Base-by-base conservation (phyloP, 2,113 vertebrate genomes). In the Xiphorhynchus elegans region DNA sequence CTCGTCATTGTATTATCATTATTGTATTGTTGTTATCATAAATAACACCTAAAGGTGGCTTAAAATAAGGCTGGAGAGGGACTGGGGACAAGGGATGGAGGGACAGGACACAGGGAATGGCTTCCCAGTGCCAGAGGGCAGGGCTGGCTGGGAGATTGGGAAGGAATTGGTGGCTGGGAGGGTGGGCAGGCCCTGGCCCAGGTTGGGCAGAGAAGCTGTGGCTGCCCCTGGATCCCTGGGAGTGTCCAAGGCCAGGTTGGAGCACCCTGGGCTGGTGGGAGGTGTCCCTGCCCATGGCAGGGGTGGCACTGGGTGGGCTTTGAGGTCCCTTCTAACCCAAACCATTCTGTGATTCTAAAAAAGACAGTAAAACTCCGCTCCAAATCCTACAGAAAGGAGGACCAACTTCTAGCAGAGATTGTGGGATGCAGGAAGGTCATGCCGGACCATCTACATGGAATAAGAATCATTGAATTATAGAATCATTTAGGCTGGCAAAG, bases 371-470 rank as follows among this genome's bases (percentile, higher is more conserved):
- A 84, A 55, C 20, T 53, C 58, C 50, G 29, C 11, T 35, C 25
- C 31, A 14, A 20, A 33, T 31, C 44, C 46, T 64, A 6, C 28
- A 29, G 44, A 76, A 37, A 17, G 58, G 40, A 74, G 55, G 12
- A 77, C 15, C 46, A 49, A 24, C 49, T 67, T 55, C 67, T 59
- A 76, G 58, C 17, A 47, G 33, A 47, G 39, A 5, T 2, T 3
- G 16, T 17, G 42, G 64, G 26, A 55, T 33, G 2, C 8, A 26
- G 66, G 13, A 21, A 46, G 7, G 20, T 47, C 16, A 4, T 2
- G 8, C 1, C 40, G 24, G n/a, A 79, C 2, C 18, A 3, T 2
- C 23, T 35, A 44, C 6, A 15, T 15, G 24, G 5, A 24, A 11
- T 33, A 49, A 60, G n/a, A 35, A 35, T 58, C 31, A 33, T 19